Percentiles rank a stretch among this genome's conserved stretches.
Evolutionary conservation across 1,140 invertebrate genomes (phyloP).

Genomic region (Andricus grossulariae): DNA sequence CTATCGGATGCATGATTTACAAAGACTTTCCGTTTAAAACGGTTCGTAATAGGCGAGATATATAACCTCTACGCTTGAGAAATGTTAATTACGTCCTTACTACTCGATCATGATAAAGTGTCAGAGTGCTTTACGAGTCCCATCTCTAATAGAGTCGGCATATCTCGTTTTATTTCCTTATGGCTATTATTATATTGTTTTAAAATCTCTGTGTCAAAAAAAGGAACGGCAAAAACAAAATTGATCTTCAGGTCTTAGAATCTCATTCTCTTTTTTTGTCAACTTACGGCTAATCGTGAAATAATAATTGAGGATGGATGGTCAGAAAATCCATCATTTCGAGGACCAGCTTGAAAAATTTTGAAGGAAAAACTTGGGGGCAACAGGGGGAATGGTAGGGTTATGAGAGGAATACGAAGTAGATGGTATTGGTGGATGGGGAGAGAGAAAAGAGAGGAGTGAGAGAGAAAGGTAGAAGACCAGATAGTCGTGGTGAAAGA

Average conservation of each 20-base stretch:
- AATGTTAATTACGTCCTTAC: conserved; percentile 28
- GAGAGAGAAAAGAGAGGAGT: conserved; percentile 14
- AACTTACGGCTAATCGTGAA: conserved; percentile 65
- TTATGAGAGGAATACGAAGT: conserved; percentile 37
- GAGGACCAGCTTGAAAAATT: background rate
- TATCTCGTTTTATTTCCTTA: background rate
- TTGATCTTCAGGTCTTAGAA: conserved; percentile 31
- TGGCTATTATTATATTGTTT: background rate
- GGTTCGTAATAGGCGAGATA: conserved; percentile 18
- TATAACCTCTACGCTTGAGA: background rate
- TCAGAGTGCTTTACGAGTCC: conserved; percentile 30
- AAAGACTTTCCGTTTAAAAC: conserved; percentile 18
- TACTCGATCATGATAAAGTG: conserved; percentile 30
- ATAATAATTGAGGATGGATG: conserved; percentile 58
- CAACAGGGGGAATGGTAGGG: background rate
- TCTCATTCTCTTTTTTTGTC: conserved; percentile 43
- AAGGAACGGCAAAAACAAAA: conserved; percentile 8
- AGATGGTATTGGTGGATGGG: conserved; percentile 32
- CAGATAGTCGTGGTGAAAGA: conserved; percentile 62
- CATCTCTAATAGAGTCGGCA: conserved; percentile 29
- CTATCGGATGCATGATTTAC: conserved; percentile 21
- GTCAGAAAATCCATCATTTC: background rate
- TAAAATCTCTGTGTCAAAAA: background rate
- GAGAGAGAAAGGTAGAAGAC: conserved; percentile 47
- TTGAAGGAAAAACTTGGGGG: conserved; percentile 3